phyloP scores from a whole-genome alignment of 2,113 vertebrate genomes.

The Mus spicilegus region DNA sequence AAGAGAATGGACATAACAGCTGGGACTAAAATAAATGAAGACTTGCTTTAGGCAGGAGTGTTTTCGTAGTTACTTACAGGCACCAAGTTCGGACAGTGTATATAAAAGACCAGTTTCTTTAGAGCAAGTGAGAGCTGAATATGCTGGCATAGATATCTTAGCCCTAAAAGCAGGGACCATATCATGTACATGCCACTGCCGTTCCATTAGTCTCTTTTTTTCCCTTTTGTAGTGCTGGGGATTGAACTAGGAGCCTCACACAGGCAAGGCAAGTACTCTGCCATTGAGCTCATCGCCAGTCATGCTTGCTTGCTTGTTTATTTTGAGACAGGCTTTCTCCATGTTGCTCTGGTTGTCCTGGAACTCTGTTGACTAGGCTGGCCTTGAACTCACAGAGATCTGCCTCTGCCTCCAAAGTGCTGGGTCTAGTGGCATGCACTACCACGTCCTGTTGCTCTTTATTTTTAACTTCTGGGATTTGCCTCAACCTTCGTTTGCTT shows the following conservation, averaged over 20 bases:
- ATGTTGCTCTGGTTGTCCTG: neutral
- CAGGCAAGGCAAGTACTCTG: neutral
- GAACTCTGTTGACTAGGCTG: neutral
- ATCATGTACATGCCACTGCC: neutral
- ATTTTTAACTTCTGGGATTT: conserved; percentile 51
- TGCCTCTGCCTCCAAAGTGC: neutral
- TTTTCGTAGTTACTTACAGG: conserved; percentile 8
- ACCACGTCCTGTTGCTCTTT: neutral
- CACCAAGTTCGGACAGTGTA: neutral
- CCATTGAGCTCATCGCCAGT: neutral
- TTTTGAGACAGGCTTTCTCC: neutral
- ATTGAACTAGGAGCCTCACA: neutral
- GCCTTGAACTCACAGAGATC: neutral
- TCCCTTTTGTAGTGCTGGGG: neutral
- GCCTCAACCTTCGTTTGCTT: conserved; percentile 42
- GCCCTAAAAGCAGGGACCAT: neutral
- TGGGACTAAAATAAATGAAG: conserved; percentile 47
- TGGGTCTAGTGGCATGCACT: neutral
- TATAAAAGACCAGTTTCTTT: conserved; percentile 25
- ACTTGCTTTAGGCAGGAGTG: conserved; percentile 1
- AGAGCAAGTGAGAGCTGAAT: neutral
- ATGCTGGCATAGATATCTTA: conserved; percentile 13
- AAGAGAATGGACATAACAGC: conserved; percentile 36
- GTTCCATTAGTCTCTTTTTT: neutral
- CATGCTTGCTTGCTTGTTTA: neutral